Evolutionary conservation across 2,888 invertebrate genomes (phyloP).

Genomic region (Falcaria lacertinaria): DNA sequence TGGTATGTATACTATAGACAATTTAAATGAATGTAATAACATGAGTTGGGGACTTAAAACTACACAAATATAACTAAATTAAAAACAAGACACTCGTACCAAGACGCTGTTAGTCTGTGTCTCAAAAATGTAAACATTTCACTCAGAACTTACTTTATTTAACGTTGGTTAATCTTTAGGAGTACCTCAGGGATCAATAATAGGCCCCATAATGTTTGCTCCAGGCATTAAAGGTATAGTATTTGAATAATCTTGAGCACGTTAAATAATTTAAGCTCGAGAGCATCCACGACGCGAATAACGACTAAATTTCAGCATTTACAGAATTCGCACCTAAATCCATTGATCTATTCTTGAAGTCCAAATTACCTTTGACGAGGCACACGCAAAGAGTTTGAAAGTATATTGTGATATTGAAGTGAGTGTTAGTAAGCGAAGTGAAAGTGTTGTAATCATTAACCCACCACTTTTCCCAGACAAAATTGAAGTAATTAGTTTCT

Average conservation of each 20-base stretch:
- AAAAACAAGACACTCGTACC: slow-evolving; percentile 75
- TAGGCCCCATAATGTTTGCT: slow-evolving; percentile 6
- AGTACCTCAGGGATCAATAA: slow-evolving; percentile 15
- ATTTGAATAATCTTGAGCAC: too few relatives aligned
- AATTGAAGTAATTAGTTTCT: neutral
- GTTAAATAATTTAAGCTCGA: slow-evolving; percentile 41
- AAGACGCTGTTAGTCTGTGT: slow-evolving; percentile 74
- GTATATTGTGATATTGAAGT: slow-evolving; percentile 50
- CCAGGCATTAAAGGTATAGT: too few relatives aligned
- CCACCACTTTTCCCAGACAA: slow-evolving; percentile 20
- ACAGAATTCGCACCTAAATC: slow-evolving; percentile 70
- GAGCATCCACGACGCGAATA: slow-evolving; percentile 14
- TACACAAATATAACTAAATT: slow-evolving; percentile 43
- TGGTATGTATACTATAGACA: neutral
- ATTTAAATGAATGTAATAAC: slow-evolving; percentile 36
- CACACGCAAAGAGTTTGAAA: slow-evolving; percentile 43
- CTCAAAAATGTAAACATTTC: slow-evolving; percentile 30
- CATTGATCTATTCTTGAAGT: slow-evolving; percentile 78
- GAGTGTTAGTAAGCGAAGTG: slow-evolving; percentile 70
- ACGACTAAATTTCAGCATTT: slow-evolving; percentile 57
- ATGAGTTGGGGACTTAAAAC: slow-evolving; percentile 40
- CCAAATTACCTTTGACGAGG: slow-evolving; percentile 60
- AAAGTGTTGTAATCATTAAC: slow-evolving; percentile 37
- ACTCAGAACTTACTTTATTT: slow-evolving; percentile 45
- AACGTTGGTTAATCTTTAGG: slow-evolving; percentile 7